These are phyloP conservation scores for Platycheirus rosarum DNA, from an alignment of 2,888 invertebrate species.

Conservation along the genomic window DNA sequence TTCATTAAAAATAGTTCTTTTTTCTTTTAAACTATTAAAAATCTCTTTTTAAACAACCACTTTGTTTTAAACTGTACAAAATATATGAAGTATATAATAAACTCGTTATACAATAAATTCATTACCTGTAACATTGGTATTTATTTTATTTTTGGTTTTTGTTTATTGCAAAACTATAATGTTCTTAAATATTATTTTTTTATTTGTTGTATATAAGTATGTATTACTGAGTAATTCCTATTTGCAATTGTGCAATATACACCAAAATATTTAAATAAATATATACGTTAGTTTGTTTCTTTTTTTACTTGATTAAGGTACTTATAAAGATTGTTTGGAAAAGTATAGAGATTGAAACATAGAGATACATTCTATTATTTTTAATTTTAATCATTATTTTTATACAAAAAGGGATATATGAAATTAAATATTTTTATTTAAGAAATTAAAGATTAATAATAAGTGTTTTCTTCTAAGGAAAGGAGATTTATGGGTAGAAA, in stretches of 20 bases:
- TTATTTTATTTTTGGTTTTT: slow-evolving; percentile 10
- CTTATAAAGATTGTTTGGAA: slow-evolving; percentile 56
- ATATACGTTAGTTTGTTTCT: background rate
- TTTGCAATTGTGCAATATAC: slow-evolving; percentile 68
- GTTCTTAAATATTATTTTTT: slow-evolving; percentile 47
- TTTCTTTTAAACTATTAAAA: slow-evolving; percentile 10
- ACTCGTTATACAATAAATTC: slow-evolving; percentile 51
- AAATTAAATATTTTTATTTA: slow-evolving; percentile 6
- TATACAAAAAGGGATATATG: slow-evolving; percentile 15
- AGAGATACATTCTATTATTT: slow-evolving; percentile 23
- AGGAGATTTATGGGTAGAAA: slow-evolving; percentile 56
- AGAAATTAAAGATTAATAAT: slow-evolving; percentile 25
- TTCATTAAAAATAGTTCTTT: slow-evolving; percentile 14
- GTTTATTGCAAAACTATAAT: slow-evolving; percentile 47
- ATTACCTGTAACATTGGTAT: slow-evolving; percentile 45
- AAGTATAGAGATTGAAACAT: slow-evolving; percentile 58
- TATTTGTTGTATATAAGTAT: slow-evolving; percentile 26
- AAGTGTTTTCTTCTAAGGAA: slow-evolving; percentile 21
- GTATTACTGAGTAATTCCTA: slow-evolving; percentile 54
- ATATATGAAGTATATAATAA: slow-evolving; percentile 38
- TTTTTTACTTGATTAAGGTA: slow-evolving; percentile 38
- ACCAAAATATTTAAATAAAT: slow-evolving; percentile 32
- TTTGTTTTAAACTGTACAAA: slow-evolving; percentile 52
- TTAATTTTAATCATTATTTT: background rate
- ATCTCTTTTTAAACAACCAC: slow-evolving; percentile 25